A percentile compares a stretch with the other conserved stretches of the same genome.
These are phyloP conservation scores for Ovibos moschatus DNA, from an alignment of 2,113 vertebrate species.

Conservation along the genomic window DNA sequence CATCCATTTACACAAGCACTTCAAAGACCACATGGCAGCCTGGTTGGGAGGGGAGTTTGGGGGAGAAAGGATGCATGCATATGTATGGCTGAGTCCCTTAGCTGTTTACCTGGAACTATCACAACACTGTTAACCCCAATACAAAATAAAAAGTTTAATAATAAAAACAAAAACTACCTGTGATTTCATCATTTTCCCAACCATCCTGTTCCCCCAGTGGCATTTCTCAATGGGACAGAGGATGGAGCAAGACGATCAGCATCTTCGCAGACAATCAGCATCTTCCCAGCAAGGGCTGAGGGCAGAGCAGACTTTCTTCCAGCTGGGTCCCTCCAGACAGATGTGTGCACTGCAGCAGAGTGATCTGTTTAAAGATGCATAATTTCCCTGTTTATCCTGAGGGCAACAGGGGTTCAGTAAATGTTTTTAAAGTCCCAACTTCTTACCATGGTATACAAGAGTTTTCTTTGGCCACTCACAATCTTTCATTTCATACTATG, in stretches of 20 bases:
- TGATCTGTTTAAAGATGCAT: background rate
- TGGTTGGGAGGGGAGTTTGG: background rate
- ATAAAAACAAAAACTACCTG: background rate
- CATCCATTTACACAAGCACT: background rate
- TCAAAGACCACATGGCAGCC: background rate
- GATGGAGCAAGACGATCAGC: background rate
- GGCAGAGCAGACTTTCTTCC: background rate
- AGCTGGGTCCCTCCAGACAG: background rate
- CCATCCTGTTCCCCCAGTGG: background rate
- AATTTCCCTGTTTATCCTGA: background rate
- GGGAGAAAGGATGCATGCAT: background rate
- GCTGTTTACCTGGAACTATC: background rate
- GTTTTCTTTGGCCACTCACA: background rate
- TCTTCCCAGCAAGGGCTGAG: background rate
- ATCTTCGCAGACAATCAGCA: background rate
- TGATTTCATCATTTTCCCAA: background rate
- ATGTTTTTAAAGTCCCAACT: background rate
- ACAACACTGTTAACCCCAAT: background rate
- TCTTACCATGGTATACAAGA: background rate
- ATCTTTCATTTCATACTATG: background rate
- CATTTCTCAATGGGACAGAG: background rate
- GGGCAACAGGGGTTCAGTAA: background rate
- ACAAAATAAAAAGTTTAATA: background rate
- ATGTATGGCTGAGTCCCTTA: background rate
- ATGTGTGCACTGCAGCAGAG: background rate